Conservation (phyloP, 2,113 vertebrate species). For the Pristiophorus japonicus region DNA sequence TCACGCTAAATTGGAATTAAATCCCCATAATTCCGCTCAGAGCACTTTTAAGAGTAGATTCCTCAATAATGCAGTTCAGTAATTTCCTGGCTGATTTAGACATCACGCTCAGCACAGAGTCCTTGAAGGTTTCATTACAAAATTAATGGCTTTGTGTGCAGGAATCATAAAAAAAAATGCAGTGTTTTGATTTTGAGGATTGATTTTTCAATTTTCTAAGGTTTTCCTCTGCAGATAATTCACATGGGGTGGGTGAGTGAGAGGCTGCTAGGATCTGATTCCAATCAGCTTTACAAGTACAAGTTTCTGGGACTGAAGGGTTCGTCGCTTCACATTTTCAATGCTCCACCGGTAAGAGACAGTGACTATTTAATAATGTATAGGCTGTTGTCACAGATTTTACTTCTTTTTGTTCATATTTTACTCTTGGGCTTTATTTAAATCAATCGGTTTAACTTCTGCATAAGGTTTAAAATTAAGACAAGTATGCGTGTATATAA, state of each 20-base stretch:
- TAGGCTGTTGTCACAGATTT: background rate
- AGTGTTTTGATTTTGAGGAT: constrained; percentile 30
- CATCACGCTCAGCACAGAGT: background rate
- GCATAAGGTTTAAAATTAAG: background rate
- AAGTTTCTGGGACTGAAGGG: constrained; percentile 85
- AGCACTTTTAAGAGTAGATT: background rate
- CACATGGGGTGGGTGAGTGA: constrained; percentile 89
- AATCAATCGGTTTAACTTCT: background rate
- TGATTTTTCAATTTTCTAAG: constrained; percentile 47
- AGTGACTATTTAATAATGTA: background rate
- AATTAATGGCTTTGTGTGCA: constrained; percentile 33
- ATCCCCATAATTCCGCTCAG: constrained; percentile 15
- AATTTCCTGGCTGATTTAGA: constrained; percentile 8
- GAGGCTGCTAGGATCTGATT: constrained; percentile 59
- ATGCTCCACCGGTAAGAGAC: constrained; percentile 73
- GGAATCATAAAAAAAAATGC: constrained; percentile 15
- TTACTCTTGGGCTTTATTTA: background rate
- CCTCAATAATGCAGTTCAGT: background rate
- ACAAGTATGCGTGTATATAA: background rate
- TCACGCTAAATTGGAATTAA: background rate
- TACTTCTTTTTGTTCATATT: background rate
- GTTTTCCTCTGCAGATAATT: constrained; percentile 67
- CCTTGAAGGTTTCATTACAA: constrained; percentile 32
- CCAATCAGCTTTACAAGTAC: constrained; percentile 57
- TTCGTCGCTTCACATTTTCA: constrained; percentile 75